phyloP scores from a whole-genome alignment of 2,797 vertebrate species.

The Brotula barbata region DNA sequence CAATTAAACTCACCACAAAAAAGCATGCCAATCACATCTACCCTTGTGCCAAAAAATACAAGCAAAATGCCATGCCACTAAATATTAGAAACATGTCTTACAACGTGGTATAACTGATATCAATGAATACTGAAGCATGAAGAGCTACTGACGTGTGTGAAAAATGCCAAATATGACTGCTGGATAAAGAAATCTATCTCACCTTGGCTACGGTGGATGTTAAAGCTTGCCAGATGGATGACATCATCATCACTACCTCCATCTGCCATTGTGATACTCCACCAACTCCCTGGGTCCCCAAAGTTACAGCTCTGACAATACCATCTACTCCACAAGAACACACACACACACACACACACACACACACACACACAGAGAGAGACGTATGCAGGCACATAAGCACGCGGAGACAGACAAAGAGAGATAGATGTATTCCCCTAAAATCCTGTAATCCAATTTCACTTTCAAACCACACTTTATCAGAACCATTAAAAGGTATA shows the following conservation, averaged over 20 bases:
- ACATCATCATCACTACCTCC: conserved; percentile 85
- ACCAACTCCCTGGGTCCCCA: conserved; percentile 54
- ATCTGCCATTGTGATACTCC: conserved; percentile 86
- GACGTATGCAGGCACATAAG: neutral
- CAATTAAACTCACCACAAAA: too few relatives aligned
- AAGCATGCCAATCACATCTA: too few relatives aligned
- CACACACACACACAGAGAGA: conserved; percentile 6
- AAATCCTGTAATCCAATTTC: conserved; percentile 19
- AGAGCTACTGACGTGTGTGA: too few relatives aligned
- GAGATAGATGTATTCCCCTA: conserved; percentile 32
- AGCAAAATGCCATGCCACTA: too few relatives aligned
- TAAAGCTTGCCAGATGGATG: conserved; percentile 88
- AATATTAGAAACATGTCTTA: too few relatives aligned
- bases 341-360: conserved; percentile 23
- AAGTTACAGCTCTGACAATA: conserved; percentile 55
- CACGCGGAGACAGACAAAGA: neutral
- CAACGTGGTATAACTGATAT: too few relatives aligned
- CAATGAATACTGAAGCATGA: too few relatives aligned
- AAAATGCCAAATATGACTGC: too few relatives aligned
- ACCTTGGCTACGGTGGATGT: conserved; percentile 86
- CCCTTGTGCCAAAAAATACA: too few relatives aligned
- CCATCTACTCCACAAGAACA: conserved; percentile 59
- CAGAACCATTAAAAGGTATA: too few relatives aligned
- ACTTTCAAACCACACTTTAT: conserved; percentile 6
- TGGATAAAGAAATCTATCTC: conserved; percentile 9